Base-by-base conservation (phyloP, 2,888 invertebrate genomes). In the Euproctis similis region DNA sequence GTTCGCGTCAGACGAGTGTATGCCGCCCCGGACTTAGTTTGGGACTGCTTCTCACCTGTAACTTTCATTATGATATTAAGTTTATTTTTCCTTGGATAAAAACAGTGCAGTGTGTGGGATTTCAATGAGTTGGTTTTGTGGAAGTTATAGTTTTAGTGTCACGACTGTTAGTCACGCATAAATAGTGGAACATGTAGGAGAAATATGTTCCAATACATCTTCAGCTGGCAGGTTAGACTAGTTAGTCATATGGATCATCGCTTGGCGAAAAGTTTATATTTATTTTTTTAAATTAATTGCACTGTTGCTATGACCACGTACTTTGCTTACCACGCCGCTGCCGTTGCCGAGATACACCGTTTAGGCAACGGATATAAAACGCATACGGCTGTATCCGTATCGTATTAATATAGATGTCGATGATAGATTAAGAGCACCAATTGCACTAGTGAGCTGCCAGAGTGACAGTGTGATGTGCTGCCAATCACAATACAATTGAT, bases 201-300 rank as follows among this genome's bases (percentile, higher is more conserved):
- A n/a, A n/a, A 68, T 48, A 84, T 84, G 82, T 84, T 84, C 62
- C 65, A 76, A 58, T 75, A 67, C 60, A 71, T 76, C 72, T 71
- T 80, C 68, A 70, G 59, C 53, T 78, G 69, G 76, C 75, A 84
- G 82, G 82, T 82, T n/a, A n/a, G 76, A 80, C 57, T 61, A 69
- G 67, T 59, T 46, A 50, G 46, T 61, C 34, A 62, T 57, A 57
- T 48, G 49, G 56, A 53, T 59, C 65, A 58, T 59, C 30, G 67
- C 66, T 67, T 73, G 48, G 56, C 47, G 45, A 54, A 54, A 46
- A 50, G 38, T 40, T 51, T 56, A 54, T 49, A 58, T 63, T 53
- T 62, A 56, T 51, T n/a, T n/a, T n/a, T n/a, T 44, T 39, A 48
- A 51, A 14, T 14, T 4, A 14, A 55, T 39, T 53, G 67, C 71